Evolutionary conservation across 2,888 invertebrate genomes (phyloP).

Genomic region (Mechanitis messenoides): DNA sequence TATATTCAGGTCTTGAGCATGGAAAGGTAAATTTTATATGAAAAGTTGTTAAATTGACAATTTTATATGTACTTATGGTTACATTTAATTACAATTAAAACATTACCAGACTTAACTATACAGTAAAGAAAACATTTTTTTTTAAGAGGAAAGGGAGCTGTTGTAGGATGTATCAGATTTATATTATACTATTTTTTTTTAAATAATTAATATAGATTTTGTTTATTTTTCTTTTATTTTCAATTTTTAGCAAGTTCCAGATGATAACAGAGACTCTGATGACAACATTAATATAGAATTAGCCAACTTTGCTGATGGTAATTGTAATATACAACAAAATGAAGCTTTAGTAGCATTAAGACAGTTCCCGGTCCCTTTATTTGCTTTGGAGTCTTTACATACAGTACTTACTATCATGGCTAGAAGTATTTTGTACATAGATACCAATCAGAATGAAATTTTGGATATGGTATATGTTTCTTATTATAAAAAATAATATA

Average conservation of each 20-base stretch:
- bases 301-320: constrained; percentile 46
- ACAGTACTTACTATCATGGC: constrained; percentile 53
- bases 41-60: neutral
- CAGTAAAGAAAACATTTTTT: too few species aligned
- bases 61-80: too few species aligned
- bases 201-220: neutral
- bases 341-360: constrained; percentile 49
- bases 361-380: constrained; percentile 65
- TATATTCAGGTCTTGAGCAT: too few species aligned
- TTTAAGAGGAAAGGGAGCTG: too few species aligned
- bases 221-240: neutral
- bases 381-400: constrained; percentile 54
- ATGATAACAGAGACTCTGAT: constrained; percentile 44
- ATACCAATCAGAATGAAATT: constrained; percentile 38
- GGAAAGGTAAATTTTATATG: neutral
- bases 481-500: neutral
- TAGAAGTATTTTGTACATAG: constrained; percentile 43
- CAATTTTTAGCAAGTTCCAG: constrained; percentile 38
- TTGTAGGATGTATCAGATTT: too few species aligned
- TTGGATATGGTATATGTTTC: constrained; percentile 47
- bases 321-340: constrained; percentile 33
- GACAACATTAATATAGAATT: constrained; percentile 50
- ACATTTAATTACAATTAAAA: too few species aligned
- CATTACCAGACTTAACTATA: too few species aligned
- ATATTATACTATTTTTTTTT: too few species aligned